These are phyloP conservation scores for Chaenodraco wilsoni DNA, from an alignment of 2,797 vertebrate species.

Conservation along the genomic window DNA sequence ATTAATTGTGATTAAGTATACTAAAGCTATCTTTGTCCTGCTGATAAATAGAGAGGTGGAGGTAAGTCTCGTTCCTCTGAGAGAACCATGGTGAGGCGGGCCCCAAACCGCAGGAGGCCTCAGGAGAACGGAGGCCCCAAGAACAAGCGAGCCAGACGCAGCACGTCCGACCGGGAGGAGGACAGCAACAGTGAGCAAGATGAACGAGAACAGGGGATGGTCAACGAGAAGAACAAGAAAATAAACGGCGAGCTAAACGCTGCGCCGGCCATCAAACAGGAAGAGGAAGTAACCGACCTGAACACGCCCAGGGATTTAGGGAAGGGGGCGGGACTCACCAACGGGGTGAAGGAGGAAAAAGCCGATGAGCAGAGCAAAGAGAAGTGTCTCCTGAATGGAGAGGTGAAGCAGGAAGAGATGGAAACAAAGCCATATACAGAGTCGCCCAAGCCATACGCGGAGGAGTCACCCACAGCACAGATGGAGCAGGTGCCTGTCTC, in stretches of 20 bases:
- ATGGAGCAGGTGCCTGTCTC: conserved; percentile 62
- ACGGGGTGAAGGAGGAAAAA: conserved; percentile 61
- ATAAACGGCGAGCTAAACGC: conserved; percentile 57
- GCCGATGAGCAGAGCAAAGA: conserved; percentile 35
- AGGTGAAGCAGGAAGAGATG: conserved; percentile 63
- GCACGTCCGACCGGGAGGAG: conserved; percentile 77
- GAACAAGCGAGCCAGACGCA: conserved; percentile 75
- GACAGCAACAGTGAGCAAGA: conserved; percentile 79
- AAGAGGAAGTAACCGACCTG: conserved; percentile 50
- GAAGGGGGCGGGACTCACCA: conserved; percentile 52
- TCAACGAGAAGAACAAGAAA: conserved; percentile 56
- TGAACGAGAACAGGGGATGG: conserved; percentile 51
- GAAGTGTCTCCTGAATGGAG: conserved; percentile 56
- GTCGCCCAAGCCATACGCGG: conserved; percentile 70
- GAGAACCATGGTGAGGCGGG: conserved; percentile 68
- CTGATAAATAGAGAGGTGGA: conserved; percentile 68
- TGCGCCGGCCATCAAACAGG: conserved; percentile 48
- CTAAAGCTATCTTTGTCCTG: conserved; percentile 5
- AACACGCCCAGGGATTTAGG: conserved; percentile 41
- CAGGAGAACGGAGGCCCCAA: conserved; percentile 75
- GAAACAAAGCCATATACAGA: conserved; percentile 48
- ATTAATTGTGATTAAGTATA: not conserved
- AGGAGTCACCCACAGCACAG: conserved; percentile 52
- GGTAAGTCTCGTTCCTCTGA: conserved; percentile 66
- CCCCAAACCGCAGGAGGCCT: conserved; percentile 66